Percentiles rank a stretch among this genome's conserved stretches.
Conservation (phyloP, 2,113 vertebrate species). For the Oenanthe melanoleuca region DNA sequence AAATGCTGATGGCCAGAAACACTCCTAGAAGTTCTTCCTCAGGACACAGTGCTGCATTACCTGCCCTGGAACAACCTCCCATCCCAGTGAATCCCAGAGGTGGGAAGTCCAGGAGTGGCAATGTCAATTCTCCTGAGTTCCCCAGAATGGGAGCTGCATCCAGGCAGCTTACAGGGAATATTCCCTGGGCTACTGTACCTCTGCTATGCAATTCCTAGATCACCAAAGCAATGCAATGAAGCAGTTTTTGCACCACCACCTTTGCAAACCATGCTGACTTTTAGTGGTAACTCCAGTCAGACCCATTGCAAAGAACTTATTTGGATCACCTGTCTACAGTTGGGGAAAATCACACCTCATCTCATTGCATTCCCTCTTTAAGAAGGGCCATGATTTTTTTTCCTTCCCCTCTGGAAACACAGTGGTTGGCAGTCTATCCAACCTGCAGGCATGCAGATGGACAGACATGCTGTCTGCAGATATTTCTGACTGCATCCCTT, state of each 20-base stretch:
- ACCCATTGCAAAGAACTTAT: not conserved
- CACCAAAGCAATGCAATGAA: not conserved
- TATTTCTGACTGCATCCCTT: not conserved
- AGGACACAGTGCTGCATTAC: not conserved
- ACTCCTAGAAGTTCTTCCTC: not conserved
- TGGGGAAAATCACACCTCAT: not conserved
- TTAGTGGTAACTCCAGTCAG: not conserved
- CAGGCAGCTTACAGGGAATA: accelerated
- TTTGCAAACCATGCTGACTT: not conserved
- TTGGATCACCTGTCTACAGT: not conserved
- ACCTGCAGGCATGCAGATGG: not conserved
- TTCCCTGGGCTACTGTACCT: not conserved
- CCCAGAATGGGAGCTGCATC: not conserved
- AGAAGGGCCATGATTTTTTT: not conserved
- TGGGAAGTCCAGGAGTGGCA: not conserved
- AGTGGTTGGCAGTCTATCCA: not conserved
- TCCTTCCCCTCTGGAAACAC: not conserved
- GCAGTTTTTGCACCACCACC: not conserved
- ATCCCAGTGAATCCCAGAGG: not conserved
- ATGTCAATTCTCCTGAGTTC: not conserved
- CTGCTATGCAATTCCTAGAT: not conserved
- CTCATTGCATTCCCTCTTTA: not conserved
- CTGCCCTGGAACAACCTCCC: not conserved
- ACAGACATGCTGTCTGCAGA: not conserved
- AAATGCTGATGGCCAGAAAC: not conserved